phyloP scores from a whole-genome alignment of 2,113 vertebrate genomes.

The Pseudopodoces humilis region DNA sequence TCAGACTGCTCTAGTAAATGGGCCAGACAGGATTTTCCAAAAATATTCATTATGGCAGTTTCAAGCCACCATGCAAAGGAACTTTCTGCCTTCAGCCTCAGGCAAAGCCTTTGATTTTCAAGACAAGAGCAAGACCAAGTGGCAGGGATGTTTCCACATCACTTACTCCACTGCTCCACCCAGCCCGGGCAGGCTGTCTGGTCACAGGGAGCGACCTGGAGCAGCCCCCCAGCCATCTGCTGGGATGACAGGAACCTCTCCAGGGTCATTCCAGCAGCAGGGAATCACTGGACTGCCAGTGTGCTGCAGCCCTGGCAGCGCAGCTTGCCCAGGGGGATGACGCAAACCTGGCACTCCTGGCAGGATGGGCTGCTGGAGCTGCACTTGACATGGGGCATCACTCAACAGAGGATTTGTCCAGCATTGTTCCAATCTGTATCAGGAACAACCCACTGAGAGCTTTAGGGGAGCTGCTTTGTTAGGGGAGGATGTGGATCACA shows the following conservation, averaged over 20 bases:
- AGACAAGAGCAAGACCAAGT: neutral
- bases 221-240: neutral
- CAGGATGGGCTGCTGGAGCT: neutral
- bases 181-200: neutral
- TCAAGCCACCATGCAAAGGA: neutral
- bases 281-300: neutral
- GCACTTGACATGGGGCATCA: accelerated
- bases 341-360: neutral
- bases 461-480: neutral
- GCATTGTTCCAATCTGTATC: neutral
- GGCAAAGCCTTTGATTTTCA: neutral
- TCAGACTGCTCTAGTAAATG: neutral
- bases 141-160: neutral
- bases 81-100: neutral
- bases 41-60: neutral
- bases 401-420: neutral
- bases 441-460: neutral
- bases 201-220: neutral
- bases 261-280: neutral
- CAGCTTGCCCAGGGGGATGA: neutral
- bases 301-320: neutral
- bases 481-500: neutral
- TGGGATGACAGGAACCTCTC: neutral
- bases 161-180: neutral
- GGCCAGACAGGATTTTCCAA: neutral